phyloP scores from a whole-genome alignment of 1,140 invertebrate species.

The Eueides isabella region DNA sequence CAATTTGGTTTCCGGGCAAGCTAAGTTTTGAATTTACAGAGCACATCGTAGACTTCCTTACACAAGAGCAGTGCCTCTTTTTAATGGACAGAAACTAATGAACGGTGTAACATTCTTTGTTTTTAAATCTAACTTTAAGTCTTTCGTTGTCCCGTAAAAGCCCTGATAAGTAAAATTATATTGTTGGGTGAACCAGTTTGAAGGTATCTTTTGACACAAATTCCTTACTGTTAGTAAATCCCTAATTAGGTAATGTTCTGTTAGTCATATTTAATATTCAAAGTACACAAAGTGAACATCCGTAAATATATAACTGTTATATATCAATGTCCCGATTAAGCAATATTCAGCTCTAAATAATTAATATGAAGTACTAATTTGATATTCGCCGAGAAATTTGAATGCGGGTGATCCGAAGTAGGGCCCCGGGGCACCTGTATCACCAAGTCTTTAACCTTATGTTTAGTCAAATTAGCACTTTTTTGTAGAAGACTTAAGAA shows the following conservation, averaged over 20 bases:
- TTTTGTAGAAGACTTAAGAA: neutral
- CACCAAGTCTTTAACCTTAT: slow-evolving; percentile 15
- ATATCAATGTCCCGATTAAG: neutral
- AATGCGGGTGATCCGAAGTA: slow-evolving; percentile 7
- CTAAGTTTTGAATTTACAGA: too few relatives aligned
- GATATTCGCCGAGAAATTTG: neutral
- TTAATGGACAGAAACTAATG: too few relatives aligned
- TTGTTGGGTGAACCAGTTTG: neutral
- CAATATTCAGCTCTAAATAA: neutral
- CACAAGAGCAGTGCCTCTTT: too few relatives aligned
- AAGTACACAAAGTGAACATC: neutral
- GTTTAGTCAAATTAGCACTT: slow-evolving; percentile 24
- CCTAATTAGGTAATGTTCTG: neutral
- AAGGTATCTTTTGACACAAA: neutral
- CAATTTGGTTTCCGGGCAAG: too few relatives aligned
- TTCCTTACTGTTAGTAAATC: neutral
- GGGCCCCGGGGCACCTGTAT: slow-evolving; percentile 19
- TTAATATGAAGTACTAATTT: neutral
- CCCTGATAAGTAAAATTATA: neutral
- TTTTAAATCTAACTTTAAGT: too few relatives aligned
- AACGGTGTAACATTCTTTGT: too few relatives aligned
- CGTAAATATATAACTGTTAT: neutral
- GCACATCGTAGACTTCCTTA: too few relatives aligned
- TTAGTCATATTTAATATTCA: slow-evolving; percentile 7
- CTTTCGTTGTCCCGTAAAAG: neutral